phyloP scores from a whole-genome alignment of 2,797 vertebrate species.

The Alcedo quadribrachys region DNA sequence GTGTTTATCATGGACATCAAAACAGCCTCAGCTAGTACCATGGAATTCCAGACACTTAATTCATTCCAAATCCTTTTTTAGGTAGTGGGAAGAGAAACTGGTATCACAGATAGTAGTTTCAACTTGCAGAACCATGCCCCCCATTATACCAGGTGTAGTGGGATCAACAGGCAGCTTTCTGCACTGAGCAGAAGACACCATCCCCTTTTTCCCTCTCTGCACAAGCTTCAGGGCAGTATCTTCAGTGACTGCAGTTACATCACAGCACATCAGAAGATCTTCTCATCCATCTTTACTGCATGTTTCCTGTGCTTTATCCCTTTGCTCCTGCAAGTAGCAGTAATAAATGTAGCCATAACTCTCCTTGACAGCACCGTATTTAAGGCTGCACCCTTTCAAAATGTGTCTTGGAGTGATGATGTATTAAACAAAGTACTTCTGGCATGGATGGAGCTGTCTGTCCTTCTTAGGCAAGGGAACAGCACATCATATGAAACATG shows the following conservation, averaged over 20 bases:
- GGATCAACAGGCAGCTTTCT: neutral
- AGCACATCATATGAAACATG: neutral
- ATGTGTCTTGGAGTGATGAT: neutral
- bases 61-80: neutral
- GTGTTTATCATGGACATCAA: neutral
- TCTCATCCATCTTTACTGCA: neutral
- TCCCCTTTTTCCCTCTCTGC: neutral
- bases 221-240: neutral
- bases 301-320: neutral
- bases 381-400: slow-evolving; percentile 48
- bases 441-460: slow-evolving; percentile 2
- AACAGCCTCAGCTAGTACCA: neutral
- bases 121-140: neutral
- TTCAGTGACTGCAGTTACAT: neutral
- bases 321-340: neutral
- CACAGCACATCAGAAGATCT: accelerated
- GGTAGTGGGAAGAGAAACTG: neutral
- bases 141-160: neutral
- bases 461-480: neutral
- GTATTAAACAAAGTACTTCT: slow-evolving; percentile 26
- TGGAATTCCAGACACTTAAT: neutral
- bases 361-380: slow-evolving; percentile 14
- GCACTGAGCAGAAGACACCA: neutral
- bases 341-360: slow-evolving; percentile 36
- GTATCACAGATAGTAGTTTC: neutral